These are phyloP conservation scores for Gallinago media DNA, from an alignment of 2,113 vertebrate genomes.

Conservation along the genomic window DNA sequence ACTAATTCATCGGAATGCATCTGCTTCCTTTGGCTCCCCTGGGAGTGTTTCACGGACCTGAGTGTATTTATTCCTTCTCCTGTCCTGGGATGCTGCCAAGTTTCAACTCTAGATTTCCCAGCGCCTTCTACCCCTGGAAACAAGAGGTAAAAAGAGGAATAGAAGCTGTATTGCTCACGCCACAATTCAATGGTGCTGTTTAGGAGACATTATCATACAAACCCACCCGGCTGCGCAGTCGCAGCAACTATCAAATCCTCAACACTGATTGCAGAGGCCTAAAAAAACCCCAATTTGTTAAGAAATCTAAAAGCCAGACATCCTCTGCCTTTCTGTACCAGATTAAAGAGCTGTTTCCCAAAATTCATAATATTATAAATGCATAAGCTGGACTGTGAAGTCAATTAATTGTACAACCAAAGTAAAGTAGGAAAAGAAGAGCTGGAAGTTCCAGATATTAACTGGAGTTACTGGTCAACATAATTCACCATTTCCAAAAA, in stretches of 20 bases:
- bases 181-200: background rate
- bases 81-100: background rate
- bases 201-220: background rate
- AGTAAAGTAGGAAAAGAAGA: background rate
- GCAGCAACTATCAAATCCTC: background rate
- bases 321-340: background rate
- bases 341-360: background rate
- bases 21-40: background rate
- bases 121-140: background rate
- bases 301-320: background rate
- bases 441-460: background rate
- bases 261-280: background rate
- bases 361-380: background rate
- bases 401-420: background rate
- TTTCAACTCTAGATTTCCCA: background rate
- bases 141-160: background rate
- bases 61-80: background rate
- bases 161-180: background rate
- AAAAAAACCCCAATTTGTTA: accelerated
- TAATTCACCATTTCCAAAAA: background rate
- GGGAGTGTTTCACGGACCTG: background rate
- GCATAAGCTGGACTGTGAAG: background rate
- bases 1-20: background rate
- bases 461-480: background rate
- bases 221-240: background rate